Evolutionary conservation across 2,113 vertebrate genomes (phyloP), one percentile per base, ranked within the genome.

Genomic region (Sclerurus mexicanus): DNA sequence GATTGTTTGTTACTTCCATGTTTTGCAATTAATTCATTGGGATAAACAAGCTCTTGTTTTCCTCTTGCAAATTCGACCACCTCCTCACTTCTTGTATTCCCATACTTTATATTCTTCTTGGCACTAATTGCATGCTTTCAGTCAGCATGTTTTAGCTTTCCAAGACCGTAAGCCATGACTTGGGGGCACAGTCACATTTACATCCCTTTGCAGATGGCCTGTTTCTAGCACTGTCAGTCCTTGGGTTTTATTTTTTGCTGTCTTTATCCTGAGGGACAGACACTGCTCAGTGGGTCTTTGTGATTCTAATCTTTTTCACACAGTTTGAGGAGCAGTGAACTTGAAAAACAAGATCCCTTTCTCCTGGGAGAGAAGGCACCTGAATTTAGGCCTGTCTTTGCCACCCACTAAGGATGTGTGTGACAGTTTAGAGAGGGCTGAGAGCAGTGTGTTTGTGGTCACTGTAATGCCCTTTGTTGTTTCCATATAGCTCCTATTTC

Each of bases 221-320:
- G 37, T 82, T 94, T 82, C 88, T 96, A 96, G 90, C 83, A 95
- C 52, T 93, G 90, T 94, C 86, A 82, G 73, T 39, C 47, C 73
- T 50, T 64, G 80, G 69, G 64, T 37, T 96, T 96, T 95, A 74
- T 83, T 93, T 93, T 94, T 94, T 93, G 60, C 73, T 72, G 80
- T 90, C 96, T 96, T 96, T 96, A 94, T 96, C 80, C 46, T 79
- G 53, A 87, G 64, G 86, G 89, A 94, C 83, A 95, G 96, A 92
- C 95, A 90, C 90, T 92, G 76, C 93, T 96, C 76, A 76, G 88
- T 82, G 46, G 8, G 71, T 85, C 96, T 96, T 97, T 97, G 96
- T 97, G 76, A 97, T 97, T 97, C 95, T 96, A 97, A 97, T 96
- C 95, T 94, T 96, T 96, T 93, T 93, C 76, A 89, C 66, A 50